Evolutionary conservation across 2,888 invertebrate species (phyloP), one percentile per base, ranked within the genome.

Genomic region (Xanthorhoe designata): DNA sequence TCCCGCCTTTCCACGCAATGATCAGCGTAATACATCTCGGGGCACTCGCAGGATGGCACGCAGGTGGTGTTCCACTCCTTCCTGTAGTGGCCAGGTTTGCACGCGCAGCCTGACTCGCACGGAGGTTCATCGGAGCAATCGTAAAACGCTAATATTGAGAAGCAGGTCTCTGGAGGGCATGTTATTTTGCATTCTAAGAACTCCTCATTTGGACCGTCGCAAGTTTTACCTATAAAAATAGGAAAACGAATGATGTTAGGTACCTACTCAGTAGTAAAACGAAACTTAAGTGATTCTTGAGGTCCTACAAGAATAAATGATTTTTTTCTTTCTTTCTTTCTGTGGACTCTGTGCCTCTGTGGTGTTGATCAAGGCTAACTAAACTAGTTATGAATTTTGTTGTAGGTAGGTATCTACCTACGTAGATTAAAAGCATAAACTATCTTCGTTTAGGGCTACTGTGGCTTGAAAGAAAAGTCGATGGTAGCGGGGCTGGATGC

Each of bases 131-230:
- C 38, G 38, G 13, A 4, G 38, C 38, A 42, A 42, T 42, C 38
- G 38, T 42, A 42, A 42, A 42, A 42, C 38, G 38, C 38, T 42
- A 42, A 10, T 10, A 42, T 42, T 3, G 38, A 42, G 38, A 42
- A 42, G 38, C 38, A 42, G 38, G 10, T 15, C 4, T 50, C 19
- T 10, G 50, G 18, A 19, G 19, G 19, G 24, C 50, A 50, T 10
- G 50, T 50, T 13, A 50, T 19, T 18, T 19, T 18, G 50, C 50
- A 50, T 13, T 18, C 17, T 10, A 10, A 19, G 13, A 19, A 50
- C 17, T 50, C 50, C 10, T 50, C 50, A 50, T 50, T 50, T 50
- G 50, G 38, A 10, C 4, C 17, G 47, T 24, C 19, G 17, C 50
- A 50, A 50, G 24, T 24, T 6, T 18, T 50, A 19, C 50, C 50